Conservation (phyloP, 92 coral and sea anemone species). For the Epizoanthus rinbou region DNA sequence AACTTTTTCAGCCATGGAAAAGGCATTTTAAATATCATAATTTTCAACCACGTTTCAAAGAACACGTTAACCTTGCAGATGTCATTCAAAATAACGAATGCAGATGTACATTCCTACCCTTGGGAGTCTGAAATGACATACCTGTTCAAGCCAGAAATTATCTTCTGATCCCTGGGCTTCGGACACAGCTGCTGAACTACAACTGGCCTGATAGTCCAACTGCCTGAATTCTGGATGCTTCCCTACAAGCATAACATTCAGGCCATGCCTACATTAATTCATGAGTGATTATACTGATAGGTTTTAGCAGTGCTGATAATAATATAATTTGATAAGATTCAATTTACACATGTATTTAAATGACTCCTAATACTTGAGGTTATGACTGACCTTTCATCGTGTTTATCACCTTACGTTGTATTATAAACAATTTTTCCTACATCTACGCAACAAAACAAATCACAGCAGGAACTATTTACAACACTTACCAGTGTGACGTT, state of each 20-base stretch:
- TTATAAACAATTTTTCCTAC: neutral
- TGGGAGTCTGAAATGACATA: neutral
- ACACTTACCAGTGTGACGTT: conserved; percentile 30
- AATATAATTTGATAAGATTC: conserved; percentile 12
- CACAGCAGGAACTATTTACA: neutral
- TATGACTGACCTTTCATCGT: neutral
- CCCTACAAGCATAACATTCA: conserved; percentile 47
- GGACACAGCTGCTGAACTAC: conserved; percentile 84
- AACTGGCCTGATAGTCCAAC: conserved; percentile 69
- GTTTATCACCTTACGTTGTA: neutral
- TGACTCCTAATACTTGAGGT: neutral
- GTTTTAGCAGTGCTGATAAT: conserved; percentile 35
- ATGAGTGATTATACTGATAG: conserved; percentile 16
- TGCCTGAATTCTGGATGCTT: conserved; percentile 74
- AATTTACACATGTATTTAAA: neutral
- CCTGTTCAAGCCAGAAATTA: conserved; percentile 89
- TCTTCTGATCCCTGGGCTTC: conserved; percentile 94
- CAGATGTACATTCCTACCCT: neutral
- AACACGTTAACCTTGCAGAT: too few relatives aligned
- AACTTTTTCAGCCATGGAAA: neutral
- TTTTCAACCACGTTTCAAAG: too few relatives aligned
- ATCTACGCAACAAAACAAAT: neutral
- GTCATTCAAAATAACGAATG: too few relatives aligned
- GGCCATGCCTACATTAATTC: neutral
- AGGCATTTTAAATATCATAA: too few relatives aligned